Evolutionary conservation across 2,797 vertebrate genomes (phyloP), one percentile per base, ranked within the genome.

Genomic region (Avahi laniger): DNA sequence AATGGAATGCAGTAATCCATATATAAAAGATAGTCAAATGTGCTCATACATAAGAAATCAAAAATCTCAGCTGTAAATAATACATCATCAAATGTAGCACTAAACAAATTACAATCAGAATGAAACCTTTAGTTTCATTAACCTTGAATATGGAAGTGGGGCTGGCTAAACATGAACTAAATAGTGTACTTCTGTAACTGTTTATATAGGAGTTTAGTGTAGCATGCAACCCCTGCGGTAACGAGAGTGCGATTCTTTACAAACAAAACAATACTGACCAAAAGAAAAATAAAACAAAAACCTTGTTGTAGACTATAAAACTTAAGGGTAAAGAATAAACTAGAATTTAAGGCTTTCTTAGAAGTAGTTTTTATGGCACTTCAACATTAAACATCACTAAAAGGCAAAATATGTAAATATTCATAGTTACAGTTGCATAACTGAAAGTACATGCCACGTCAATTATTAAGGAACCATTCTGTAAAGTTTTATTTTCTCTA

Each of bases 331-430:
- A 95, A 97, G 41, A 95, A 95, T 89, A 54, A 93, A 22, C 70
- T 95, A 97, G 86, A 97, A 82, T 81, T 98, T 98, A 99, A 98
- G 98, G 98, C 98, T 96, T 67, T 52, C 96, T 96, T 89, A 97
- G 46, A 98, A 98, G 93, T 92, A 76, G 92, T 97, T 98, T 95
- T 89, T 96, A 97, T 98, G 97, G 98, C 98, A 98, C 98, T 97
- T 98, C 95, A 97, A 97, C 52, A 96, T 86, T 89, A 92, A 93
- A 97, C 85, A 78, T 94, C 95, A 98, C 70, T 87, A 89, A 78
- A 50, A 96, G 85, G 95, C 93, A 98, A 94, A 98, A 91, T 86
- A 96, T 95, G 95, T 78, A 95, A 80, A 85, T 93, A 97, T 85
- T 96, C 0, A 5, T 82, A 83, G 73, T 80, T 63, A 69, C 0